Percentiles rank a stretch among this genome's conserved stretches.
Conservation (phyloP, 2,797 vertebrate genomes). For the Uromys caudimaculatus region DNA sequence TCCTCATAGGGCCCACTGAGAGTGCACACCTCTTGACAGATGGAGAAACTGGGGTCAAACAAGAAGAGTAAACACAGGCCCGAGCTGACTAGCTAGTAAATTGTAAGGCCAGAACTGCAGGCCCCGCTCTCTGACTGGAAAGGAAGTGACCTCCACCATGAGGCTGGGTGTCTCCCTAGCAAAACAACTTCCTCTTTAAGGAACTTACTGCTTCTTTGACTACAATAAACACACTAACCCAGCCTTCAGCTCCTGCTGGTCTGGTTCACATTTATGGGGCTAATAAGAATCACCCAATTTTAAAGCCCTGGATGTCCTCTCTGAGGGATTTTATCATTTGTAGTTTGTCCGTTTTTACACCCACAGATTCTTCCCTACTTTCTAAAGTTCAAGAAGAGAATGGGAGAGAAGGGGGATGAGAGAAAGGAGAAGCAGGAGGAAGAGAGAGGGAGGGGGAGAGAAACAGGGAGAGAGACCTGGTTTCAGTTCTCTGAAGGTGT, state of each 20-base stretch:
- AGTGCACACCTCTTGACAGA: not conserved
- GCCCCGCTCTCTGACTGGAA: not conserved
- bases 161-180: not conserved
- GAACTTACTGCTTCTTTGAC: not conserved
- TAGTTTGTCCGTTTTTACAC: not conserved
- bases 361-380: not conserved
- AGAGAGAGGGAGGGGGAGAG: too few relatives aligned
- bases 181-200: not conserved
- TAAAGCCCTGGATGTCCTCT: not conserved
- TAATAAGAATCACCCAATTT: not conserved
- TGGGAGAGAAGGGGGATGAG: accelerated
- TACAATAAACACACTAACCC: not conserved
- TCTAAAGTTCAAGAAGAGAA: not conserved
- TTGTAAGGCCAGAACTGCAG: not conserved
- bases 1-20: not conserved
- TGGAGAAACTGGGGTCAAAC: conserved; percentile 1
- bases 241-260: not conserved
- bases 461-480: not conserved
- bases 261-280: not conserved
- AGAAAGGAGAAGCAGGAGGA: not conserved
- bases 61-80: not conserved
- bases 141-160: not conserved
- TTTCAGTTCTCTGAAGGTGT: not conserved
- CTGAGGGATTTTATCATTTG: not conserved
- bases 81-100: not conserved